phyloP scores from a whole-genome alignment of 2,113 vertebrate species.

The Terrapene triunguis region DNA sequence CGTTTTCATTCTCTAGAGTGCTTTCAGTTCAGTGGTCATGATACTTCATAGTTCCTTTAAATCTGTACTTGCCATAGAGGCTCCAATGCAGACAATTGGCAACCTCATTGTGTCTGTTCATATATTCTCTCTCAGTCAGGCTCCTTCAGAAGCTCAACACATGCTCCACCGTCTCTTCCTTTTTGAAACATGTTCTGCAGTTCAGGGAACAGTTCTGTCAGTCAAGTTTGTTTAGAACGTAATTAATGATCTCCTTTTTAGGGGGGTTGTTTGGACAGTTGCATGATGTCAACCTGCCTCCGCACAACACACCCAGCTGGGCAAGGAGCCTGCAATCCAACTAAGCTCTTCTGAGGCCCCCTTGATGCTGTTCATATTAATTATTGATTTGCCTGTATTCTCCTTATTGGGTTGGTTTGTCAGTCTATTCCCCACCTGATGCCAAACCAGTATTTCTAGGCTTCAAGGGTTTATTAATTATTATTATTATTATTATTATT shows the following conservation, averaged over 20 bases:
- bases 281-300: not conserved
- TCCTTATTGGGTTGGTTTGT: not conserved
- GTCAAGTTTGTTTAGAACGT: not conserved
- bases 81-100: not conserved
- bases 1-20: not conserved
- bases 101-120: not conserved
- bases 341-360: not conserved
- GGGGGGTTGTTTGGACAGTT: not conserved
- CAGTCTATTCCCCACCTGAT: not conserved
- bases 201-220: not conserved
- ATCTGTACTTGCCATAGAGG: not conserved
- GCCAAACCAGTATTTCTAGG: not conserved
- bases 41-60: not conserved
- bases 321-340: not conserved
- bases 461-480: not conserved
- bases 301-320: not conserved
- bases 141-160: not conserved
- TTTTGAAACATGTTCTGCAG: not conserved
- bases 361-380: not conserved
- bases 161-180: not conserved
- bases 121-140: not conserved
- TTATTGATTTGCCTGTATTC: not conserved
- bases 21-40: not conserved
- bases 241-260: not conserved
- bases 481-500: not conserved